Evolutionary conservation across 1,140 invertebrate species (phyloP).

Genomic region (Pinna nobilis): DNA sequence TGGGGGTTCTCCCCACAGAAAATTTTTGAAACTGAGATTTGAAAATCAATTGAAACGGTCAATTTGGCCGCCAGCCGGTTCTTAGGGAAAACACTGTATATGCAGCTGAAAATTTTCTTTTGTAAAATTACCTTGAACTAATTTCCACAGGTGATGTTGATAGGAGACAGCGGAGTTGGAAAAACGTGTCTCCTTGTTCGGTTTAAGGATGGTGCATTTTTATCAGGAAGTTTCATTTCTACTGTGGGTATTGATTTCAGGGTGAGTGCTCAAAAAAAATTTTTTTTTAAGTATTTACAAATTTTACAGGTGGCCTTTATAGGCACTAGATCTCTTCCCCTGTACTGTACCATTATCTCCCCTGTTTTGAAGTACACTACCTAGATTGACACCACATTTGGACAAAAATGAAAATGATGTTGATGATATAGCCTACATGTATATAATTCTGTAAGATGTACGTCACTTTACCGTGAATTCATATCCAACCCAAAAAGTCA

Average conservation of each 20-base stretch:
- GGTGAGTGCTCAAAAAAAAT: constrained; percentile 51
- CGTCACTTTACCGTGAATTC: no score
- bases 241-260: constrained; percentile 77
- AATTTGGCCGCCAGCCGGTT: neutral
- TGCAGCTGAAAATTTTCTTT: neutral
- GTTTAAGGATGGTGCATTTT: constrained; percentile 77
- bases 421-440: neutral
- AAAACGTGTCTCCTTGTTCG: constrained; percentile 77
- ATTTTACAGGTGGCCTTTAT: neutral
- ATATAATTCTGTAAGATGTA: no score
- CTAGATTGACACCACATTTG: neutral
- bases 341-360: neutral
- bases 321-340: neutral
- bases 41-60: neutral
- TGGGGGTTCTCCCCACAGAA: no score
- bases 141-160: constrained; percentile 72
- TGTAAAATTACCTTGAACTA: neutral
- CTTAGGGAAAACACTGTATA: neutral
- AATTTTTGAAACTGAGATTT: no score
- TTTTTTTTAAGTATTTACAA: neutral
- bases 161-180: constrained; percentile 73
- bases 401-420: neutral
- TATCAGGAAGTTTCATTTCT: constrained; percentile 77
- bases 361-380: neutral
- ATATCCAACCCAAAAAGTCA: no score